phyloP scores from a whole-genome alignment of 2,888 invertebrate genomes.

The Tetropium fuscum region DNA sequence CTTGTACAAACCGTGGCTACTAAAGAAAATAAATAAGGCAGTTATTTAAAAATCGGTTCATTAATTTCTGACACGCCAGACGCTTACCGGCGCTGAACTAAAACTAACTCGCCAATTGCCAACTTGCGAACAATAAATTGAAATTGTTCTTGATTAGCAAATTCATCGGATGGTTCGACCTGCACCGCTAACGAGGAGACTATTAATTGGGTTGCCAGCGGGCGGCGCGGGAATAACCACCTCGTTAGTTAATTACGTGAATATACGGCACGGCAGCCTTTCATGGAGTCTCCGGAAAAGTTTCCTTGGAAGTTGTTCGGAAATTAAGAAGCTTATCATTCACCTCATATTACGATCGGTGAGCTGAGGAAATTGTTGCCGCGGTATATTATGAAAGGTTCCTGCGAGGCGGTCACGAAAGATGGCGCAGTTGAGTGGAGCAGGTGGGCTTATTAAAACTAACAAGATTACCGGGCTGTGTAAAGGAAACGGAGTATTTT shows the following conservation, averaged over 20 bases:
- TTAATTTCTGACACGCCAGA: too few relatives aligned
- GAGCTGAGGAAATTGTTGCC: slow-evolving; percentile 31
- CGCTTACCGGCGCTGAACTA: too few relatives aligned
- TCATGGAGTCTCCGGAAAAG: slow-evolving; percentile 38
- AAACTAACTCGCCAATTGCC: too few relatives aligned
- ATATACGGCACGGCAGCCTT: slow-evolving; percentile 36
- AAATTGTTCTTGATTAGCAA: slow-evolving; percentile 46
- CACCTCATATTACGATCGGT: slow-evolving; percentile 39
- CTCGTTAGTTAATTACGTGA: slow-evolving; percentile 51
- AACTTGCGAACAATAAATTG: slow-evolving; percentile 44
- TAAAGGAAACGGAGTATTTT: too few relatives aligned
- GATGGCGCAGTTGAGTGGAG: neutral
- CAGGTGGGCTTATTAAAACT: neutral
- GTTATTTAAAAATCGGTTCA: too few relatives aligned
- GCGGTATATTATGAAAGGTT: slow-evolving; percentile 12
- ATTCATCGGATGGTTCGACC: slow-evolving; percentile 51
- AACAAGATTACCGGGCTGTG: too few relatives aligned
- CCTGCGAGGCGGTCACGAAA: neutral
- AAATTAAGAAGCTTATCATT: slow-evolving; percentile 47
- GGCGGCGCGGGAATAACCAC: slow-evolving; percentile 35
- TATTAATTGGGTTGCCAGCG: slow-evolving; percentile 46
- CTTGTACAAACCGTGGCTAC: too few relatives aligned
- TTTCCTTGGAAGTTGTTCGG: slow-evolving; percentile 38
- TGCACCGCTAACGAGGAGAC: slow-evolving; percentile 50
- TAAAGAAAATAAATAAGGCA: too few relatives aligned